Evolutionary conservation across 2,888 invertebrate species (phyloP), one percentile per base, ranked within the genome.

Genomic region (Sepiola atlantica): DNA sequence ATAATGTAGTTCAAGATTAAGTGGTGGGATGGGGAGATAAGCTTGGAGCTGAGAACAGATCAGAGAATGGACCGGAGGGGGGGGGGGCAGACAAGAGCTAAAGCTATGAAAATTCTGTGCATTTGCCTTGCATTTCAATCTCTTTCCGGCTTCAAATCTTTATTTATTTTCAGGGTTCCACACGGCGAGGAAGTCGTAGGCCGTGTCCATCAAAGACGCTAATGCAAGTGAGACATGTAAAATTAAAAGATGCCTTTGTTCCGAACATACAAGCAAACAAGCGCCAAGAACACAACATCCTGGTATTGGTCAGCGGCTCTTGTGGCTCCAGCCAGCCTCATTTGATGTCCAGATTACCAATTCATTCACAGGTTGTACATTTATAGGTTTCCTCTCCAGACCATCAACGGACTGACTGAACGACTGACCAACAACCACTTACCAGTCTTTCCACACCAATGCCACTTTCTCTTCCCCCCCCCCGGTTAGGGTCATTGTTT

Each of bases 271-370:
- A 32, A 77, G 32, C 77, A 77, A 77, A 77, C 77, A 77, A 45
- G 16, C 32, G 77, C 77, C 77, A 77, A n/a, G 77, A 77, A 77
- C 77, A 77, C n/a, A 77, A 77, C 77, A 77, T 77, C 77, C 77
- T 77, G n/a, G n/a, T 77, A 77, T n/a, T 77, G 77, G 77, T 77
- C 77, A 77, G 77, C 12, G 61, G 61, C 28, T 61, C 61, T 61
- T 61, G 28, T 77, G 32, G 77, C 77, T 77, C 77, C n/a, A 77
- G 16, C 77, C n/a, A 16, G 77, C 77, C 77, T n/a, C 32, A 77
- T 77, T 77, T 77, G 77, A 77, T 77, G 77, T 77, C n/a, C n/a
- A n/a, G 77, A 77, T 77, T 77, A 77, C n/a, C 77, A 77, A 77
- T 77, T 77, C 77, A 77, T 77, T 32, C n/a, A 77, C 77, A 77